Base-by-base conservation (phyloP, 2,797 vertebrate species). In the Coregonus ussuriensis region DNA sequence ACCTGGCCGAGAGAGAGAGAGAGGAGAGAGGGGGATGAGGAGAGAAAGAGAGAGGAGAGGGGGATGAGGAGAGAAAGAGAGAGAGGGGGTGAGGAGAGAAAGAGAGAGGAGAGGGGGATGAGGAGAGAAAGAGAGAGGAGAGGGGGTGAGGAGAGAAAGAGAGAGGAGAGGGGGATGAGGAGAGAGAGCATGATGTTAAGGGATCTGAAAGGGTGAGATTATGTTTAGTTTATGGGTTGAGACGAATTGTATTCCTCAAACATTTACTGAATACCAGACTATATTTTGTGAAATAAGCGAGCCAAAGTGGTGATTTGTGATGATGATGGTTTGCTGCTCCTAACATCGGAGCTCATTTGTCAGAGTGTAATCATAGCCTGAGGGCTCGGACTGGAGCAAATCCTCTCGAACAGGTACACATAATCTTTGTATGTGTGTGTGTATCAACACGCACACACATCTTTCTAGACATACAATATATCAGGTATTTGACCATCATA, bases 1-100 rank as follows among this genome's bases (percentile, higher is more conserved):
- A 1, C 98, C 98, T 99, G 86, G 21, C 3, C 11, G 41, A 47
- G 41, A 47, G 41, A 47, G 9, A 47, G 41, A 47, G 41, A 47
- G 41, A 47, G 0, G 41, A 25, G 41, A 47, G 3, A 47, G 41
- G 41, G 9, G 41, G 41, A 11, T 13, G 41, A 47, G 41, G 41
- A 47, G 25, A 25, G 41, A 47, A 47, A 11, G 41, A 47, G 41
- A 47, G 41, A 47, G 0, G 41, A 47, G 3, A 47, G 41, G 41
- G 9, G 41, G 41, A 11, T 13, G 41, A 47, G 41, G 41, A 47
- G 41, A 47, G 41, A 47, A 11, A 0, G 41, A 47, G 41, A 47
- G 41, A 47, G 41, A 11, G 41, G 9, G 41, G 2, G 41, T 13
- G 7, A 6, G 2, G 25, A 53, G 21, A 31, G 21, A 31, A 5